Base-by-base conservation (phyloP, 2,888 invertebrate species). In the Patella ulyssiponensis region DNA sequence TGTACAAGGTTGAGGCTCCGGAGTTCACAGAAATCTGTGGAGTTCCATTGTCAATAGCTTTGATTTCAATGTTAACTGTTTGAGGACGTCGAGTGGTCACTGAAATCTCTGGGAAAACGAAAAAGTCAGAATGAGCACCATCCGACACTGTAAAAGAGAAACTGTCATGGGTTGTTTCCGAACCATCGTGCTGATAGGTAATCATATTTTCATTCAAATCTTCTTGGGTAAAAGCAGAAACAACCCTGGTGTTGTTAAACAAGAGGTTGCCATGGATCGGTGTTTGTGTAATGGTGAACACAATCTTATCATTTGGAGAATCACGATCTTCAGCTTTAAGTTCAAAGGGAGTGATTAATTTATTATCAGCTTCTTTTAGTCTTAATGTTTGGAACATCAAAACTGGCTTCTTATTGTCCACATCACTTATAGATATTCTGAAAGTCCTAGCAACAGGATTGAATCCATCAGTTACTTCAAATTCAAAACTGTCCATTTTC, bases 111-210 rank as follows among this genome's bases (percentile, higher is more conserved):
- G 90, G 89, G 74, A 88, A 88, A 11, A 91, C 87, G 76, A 86
- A 91, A 84, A 91, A 92, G 71, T 89, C 88, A 0, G 83, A 79
- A 80, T 92, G 91, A 0, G 89, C 89, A 33, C 91, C 91, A 80
- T 92, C 92, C 0, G 89, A 88, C 1, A 92, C 87, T 4, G 88
- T 86, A 79, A 92, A 87, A 1, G 88, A 87, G 80, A 92, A 91
- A 71, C 86, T 86, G 81, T 92, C 92, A 5, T 83, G 81, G 5
- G 80, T 69, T 0, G 91, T 90, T 79, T 91, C 92, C 0, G 89
- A 87, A n/a, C 91, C 92, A 77, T 91, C 92, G 84, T 92, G 92
- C 44, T 89, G 89, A 82, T 92, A 92, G 69, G 86, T 88, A 73
- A 92, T 89, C 76, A 88, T 76, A 76, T 90, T 90, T 27, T 87